Evolutionary conservation across 2,888 invertebrate species (phyloP).

Genomic region (Dione vanillae): DNA sequence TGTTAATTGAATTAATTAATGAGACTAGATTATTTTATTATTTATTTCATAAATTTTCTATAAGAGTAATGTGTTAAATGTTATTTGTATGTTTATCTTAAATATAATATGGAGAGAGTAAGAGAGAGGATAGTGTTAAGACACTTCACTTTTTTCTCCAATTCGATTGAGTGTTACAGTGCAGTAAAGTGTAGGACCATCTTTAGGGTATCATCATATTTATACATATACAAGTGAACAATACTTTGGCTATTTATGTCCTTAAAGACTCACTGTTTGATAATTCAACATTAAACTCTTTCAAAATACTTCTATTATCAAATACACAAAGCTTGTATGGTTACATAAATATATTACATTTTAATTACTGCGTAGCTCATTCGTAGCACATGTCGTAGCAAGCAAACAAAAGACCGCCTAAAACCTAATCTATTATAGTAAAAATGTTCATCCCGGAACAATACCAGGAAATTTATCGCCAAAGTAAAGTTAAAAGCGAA

Average conservation of each 20-base stretch:
- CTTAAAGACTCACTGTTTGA: too few relatives aligned
- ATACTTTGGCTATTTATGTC: too few relatives aligned
- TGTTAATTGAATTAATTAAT: too few relatives aligned
- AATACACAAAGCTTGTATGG: too few relatives aligned
- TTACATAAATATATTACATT: neutral
- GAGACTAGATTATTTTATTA: too few relatives aligned
- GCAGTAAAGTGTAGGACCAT: neutral
- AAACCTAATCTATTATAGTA: conserved; percentile 4
- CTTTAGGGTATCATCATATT: neutral
- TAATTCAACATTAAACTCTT: too few relatives aligned
- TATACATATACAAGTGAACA: too few relatives aligned
- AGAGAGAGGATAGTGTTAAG: neutral
- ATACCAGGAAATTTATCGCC: conserved; percentile 40
- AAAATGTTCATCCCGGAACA: conserved; percentile 13
- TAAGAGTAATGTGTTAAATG: too few relatives aligned
- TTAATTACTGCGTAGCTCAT: neutral
- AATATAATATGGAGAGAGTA: too few relatives aligned
- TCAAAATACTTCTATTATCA: too few relatives aligned
- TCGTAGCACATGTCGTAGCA: neutral
- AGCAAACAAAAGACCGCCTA: neutral
- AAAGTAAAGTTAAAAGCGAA: conserved; percentile 42
- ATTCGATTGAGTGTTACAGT: neutral
- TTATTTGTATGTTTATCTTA: too few relatives aligned
- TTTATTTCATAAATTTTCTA: too few relatives aligned
- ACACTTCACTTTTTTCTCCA: neutral